A percentile compares a stretch with the other conserved stretches of the same genome.
These are phyloP conservation scores for Cygnus olor DNA, from an alignment of 2,797 vertebrate species.

Conservation along the genomic window DNA sequence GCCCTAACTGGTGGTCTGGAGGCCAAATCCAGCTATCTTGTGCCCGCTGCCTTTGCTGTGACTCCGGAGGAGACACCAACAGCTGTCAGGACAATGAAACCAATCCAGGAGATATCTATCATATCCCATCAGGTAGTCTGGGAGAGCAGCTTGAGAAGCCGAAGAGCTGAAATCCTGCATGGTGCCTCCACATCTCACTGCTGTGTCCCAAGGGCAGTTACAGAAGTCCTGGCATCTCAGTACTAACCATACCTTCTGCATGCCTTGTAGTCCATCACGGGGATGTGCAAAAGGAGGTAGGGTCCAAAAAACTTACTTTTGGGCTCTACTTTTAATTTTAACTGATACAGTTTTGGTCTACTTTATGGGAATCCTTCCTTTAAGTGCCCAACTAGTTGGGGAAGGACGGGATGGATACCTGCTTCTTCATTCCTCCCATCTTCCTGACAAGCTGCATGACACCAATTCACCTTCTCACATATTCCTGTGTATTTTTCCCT, in stretches of 20 bases:
- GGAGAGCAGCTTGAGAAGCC: neutral
- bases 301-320: neutral
- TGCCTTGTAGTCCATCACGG: rapidly evolving
- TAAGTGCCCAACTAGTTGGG: neutral
- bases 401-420: neutral
- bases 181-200: neutral
- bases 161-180: neutral
- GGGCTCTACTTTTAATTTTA: too few relatives aligned
- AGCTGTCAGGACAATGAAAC: neutral
- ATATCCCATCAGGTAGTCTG: rapidly evolving
- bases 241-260: rapidly evolving
- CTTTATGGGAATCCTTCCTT: neutral
- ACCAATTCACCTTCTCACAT: neutral
- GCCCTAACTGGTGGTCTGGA: neutral
- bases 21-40: neutral
- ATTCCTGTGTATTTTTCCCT: neutral
- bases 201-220: neutral
- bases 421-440: neutral
- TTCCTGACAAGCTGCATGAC: neutral
- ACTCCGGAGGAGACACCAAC: neutral
- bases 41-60: neutral
- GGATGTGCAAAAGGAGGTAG: neutral
- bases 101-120: neutral
- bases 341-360: neutral
- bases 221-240: neutral